Evolutionary conservation across 2,888 invertebrate genomes (phyloP).

Genomic region (Ennomos quercinarius): DNA sequence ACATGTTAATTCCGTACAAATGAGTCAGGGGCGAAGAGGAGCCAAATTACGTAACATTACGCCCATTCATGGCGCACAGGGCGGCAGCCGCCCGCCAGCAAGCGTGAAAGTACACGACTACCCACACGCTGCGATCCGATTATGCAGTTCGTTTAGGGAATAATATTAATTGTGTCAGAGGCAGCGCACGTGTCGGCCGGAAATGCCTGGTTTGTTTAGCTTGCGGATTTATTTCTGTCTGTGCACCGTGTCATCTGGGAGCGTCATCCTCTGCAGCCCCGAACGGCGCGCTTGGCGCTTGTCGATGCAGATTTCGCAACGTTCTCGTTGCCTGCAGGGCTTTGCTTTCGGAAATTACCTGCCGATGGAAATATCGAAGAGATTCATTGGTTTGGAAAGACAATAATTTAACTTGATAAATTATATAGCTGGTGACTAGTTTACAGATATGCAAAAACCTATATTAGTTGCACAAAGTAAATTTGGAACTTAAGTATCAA

Average conservation of each 20-base stretch:
- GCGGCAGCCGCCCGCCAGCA: conserved; percentile 60
- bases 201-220: conserved; percentile 80
- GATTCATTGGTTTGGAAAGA: conserved; percentile 40
- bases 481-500: too few relatives aligned
- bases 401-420: conserved; percentile 27
- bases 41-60: conserved; percentile 73
- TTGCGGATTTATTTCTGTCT: conserved; percentile 81
- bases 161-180: conserved; percentile 71
- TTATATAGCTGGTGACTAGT: not conserved
- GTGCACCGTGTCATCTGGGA: conserved; percentile 73
- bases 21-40: conserved; percentile 67
- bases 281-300: conserved; percentile 67
- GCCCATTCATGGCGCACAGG: conserved; percentile 69
- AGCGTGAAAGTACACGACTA: conserved; percentile 49
- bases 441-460: too few relatives aligned
- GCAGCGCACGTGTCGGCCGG: conserved; percentile 69
- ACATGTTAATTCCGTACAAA: conserved; percentile 69
- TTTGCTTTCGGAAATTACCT: conserved; percentile 47
- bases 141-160: conserved; percentile 49
- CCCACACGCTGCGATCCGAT: conserved; percentile 38
- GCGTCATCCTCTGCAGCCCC: conserved; percentile 73
- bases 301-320: conserved; percentile 71
- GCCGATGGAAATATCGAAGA: conserved; percentile 61
- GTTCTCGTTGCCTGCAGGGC: conserved; percentile 38
- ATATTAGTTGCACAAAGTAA: too few relatives aligned